phyloP scores from a whole-genome alignment of 2,797 vertebrate genomes.

The Crax fasciolata region DNA sequence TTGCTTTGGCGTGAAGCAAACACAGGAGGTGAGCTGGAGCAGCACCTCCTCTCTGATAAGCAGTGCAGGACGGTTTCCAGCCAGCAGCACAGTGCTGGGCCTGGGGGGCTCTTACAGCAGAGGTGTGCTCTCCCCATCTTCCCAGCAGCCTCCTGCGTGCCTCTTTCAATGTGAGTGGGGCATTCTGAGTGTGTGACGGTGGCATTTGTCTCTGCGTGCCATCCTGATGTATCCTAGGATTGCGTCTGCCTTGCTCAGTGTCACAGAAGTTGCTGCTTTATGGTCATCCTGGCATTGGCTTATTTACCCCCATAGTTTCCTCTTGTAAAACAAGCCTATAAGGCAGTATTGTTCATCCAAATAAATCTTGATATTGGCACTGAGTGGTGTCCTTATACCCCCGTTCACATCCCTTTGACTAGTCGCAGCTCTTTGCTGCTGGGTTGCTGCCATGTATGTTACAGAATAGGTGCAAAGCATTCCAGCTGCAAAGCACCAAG shows the following conservation, averaged over 20 bases:
- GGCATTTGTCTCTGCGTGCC: background rate
- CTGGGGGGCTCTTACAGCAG: rapidly evolving
- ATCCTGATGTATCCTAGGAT: background rate
- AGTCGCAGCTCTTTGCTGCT: background rate
- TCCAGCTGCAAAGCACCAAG: background rate
- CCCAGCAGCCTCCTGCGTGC: background rate
- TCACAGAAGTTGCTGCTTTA: background rate
- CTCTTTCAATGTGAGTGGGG: background rate
- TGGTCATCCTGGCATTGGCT: rapidly evolving
- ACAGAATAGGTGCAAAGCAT: background rate
- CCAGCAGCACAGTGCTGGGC: rapidly evolving
- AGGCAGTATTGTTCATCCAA: background rate
- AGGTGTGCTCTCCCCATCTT: background rate
- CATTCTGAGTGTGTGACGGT: background rate
- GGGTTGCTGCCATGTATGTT: background rate
- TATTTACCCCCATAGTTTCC: background rate
- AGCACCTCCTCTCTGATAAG: background rate
- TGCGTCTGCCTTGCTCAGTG: background rate
- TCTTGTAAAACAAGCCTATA: background rate
- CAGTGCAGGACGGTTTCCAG: background rate
- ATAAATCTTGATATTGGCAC: rapidly evolving
- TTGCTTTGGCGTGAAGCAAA: background rate
- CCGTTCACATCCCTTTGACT: background rate
- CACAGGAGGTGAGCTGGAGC: background rate
- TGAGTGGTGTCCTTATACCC: background rate